Conservation (phyloP, 2,797 vertebrate genomes). For the Notolabrus celidotus region DNA sequence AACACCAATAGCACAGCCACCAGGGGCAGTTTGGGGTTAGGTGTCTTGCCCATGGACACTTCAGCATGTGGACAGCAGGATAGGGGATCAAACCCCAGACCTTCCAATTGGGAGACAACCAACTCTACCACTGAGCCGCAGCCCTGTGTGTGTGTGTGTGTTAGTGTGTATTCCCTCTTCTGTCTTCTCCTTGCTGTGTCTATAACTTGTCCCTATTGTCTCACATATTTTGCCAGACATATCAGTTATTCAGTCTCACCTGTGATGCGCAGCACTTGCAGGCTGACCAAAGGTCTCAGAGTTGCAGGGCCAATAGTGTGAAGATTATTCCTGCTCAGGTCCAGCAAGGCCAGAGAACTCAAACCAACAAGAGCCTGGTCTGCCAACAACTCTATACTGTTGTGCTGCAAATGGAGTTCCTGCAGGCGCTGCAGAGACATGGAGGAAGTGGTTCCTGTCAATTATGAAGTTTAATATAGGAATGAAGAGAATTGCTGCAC, state of each 20-base stretch:
- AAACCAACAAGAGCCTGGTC: slow-evolving; percentile 89
- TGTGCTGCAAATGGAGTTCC: slow-evolving; percentile 93
- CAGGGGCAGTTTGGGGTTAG: too few species aligned
- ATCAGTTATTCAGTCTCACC: slow-evolving; percentile 81
- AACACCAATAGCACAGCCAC: too few species aligned
- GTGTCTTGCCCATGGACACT: too few species aligned
- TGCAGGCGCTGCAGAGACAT: slow-evolving; percentile 88
- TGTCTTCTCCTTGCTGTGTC: too few species aligned
- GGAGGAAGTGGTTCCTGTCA: slow-evolving; percentile 1
- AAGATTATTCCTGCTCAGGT: slow-evolving; percentile 92
- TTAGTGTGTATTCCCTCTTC: too few species aligned
- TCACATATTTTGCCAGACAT: too few species aligned
- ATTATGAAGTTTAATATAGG: background rate
- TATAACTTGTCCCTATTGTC: too few species aligned
- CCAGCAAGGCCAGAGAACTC: slow-evolving; percentile 90
- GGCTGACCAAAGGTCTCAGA: slow-evolving; percentile 88
- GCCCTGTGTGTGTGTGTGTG: too few species aligned
- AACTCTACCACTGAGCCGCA: too few species aligned
- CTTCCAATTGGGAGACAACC: too few species aligned
- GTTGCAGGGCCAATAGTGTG: slow-evolving; percentile 87
- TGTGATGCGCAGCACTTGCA: slow-evolving; percentile 92
- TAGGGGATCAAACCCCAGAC: too few species aligned
- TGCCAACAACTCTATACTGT: slow-evolving; percentile 88
- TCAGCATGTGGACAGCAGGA: too few species aligned
- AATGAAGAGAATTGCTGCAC: background rate